These are phyloP conservation scores for Tyrannus savana DNA, from an alignment of 2,113 vertebrate species.

Conservation along the genomic window DNA sequence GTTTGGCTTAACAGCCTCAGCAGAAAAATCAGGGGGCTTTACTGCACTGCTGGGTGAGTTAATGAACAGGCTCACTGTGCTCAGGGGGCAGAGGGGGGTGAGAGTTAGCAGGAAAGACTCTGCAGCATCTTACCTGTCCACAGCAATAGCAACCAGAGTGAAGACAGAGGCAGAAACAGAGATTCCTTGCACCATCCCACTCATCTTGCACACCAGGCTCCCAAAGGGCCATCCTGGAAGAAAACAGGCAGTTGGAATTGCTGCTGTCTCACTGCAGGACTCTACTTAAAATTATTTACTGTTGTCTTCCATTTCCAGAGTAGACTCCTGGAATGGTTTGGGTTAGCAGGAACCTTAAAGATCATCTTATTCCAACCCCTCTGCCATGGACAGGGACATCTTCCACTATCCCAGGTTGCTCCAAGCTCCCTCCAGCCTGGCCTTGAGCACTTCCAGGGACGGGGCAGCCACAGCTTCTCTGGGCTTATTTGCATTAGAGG, in stretches of 20 bases:
- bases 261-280: background rate
- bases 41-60: background rate
- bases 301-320: background rate
- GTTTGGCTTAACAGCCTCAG: too few relatives aligned
- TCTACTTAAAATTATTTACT: background rate
- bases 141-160: slow-evolving; percentile 90
- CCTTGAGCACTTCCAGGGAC: background rate
- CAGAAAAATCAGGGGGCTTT: background rate
- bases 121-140: slow-evolving; percentile 83
- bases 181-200: slow-evolving; percentile 90
- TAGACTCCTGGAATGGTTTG: too few relatives aligned
- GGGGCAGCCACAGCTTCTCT: background rate
- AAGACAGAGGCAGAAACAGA: slow-evolving; percentile 93
- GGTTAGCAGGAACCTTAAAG: background rate
- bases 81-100: background rate
- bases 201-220: slow-evolving; percentile 90
- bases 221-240: slow-evolving; percentile 94
- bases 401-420: accelerated
- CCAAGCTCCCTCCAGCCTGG: background rate
- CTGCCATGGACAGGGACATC: background rate
- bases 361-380: background rate
- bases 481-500: accelerated
- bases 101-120: too few relatives aligned
- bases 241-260: background rate
- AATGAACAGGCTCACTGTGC: accelerated